A percentile compares a stretch with the other conserved stretches of the same genome.
phyloP scores from a whole-genome alignment of 2,888 invertebrate species.

The Cremastobaeus sp. region DNA sequence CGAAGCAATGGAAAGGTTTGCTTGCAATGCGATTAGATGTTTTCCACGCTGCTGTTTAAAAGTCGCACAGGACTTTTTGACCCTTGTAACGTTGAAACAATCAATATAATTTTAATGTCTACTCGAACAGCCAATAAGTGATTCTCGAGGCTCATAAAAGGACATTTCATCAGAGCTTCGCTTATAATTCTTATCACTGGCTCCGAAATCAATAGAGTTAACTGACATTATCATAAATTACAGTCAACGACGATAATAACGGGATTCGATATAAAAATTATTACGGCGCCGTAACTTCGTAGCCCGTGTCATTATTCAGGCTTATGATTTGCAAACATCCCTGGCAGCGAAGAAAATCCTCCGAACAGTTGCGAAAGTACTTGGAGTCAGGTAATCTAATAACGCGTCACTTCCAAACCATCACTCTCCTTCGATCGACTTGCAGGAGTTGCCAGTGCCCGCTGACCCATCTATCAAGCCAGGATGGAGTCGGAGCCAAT shows the following conservation, averaged over 20 bases:
- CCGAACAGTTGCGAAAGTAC: constrained; percentile 56
- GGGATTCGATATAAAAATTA: constrained; percentile 42
- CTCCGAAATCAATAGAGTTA: constrained; percentile 42
- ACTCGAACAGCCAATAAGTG: no score
- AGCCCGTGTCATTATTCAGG: constrained; percentile 42
- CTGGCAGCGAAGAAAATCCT: constrained; percentile 34
- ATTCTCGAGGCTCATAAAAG: not conserved
- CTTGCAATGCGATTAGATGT: constrained; percentile 18
- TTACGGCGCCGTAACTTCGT: constrained; percentile 27
- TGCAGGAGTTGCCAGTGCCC: constrained; percentile 36
- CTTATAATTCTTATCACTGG: constrained; percentile 25
- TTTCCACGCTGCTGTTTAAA: no score
- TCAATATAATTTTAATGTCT: no score
- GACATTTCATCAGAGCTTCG: constrained; percentile 26
- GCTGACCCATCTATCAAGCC: constrained; percentile 58
- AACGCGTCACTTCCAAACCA: constrained; percentile 60
- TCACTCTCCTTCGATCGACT: constrained; percentile 59
- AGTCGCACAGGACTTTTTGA: no score
- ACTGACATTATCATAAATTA: constrained; percentile 43
- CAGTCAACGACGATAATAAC: constrained; percentile 34
- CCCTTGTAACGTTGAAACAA: no score
- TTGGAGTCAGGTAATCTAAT: constrained; percentile 56
- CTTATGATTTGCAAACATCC: constrained; percentile 52
- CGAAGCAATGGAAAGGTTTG: constrained; percentile 31
- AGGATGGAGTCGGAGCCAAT: constrained; percentile 48